These are phyloP conservation scores for Terrapene triunguis DNA, from an alignment of 2,113 vertebrate species.

Conservation along the genomic window DNA sequence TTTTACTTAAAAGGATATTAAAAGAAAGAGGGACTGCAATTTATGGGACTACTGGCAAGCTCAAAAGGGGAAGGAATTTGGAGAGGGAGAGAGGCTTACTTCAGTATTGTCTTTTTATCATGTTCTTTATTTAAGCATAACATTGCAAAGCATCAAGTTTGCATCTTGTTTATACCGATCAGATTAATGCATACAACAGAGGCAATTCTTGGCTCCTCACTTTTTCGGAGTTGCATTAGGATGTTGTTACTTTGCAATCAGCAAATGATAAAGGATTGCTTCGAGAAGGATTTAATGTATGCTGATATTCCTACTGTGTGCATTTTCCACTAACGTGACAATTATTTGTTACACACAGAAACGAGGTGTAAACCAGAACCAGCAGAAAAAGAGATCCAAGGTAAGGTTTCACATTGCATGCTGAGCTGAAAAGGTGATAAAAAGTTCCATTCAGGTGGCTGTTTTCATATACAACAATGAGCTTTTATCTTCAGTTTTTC, in stretches of 20 bases:
- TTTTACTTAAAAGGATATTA: conserved; percentile 15
- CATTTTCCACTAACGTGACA: conserved; percentile 10
- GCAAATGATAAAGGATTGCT: background rate
- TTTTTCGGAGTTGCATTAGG: conserved; percentile 31
- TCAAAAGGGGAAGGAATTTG: conserved; percentile 20
- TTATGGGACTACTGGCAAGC: background rate
- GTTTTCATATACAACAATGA: background rate
- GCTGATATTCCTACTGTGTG: background rate
- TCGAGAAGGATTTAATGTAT: background rate
- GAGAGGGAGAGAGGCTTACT: conserved; percentile 20
- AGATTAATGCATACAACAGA: conserved; percentile 13
- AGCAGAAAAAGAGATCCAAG: conserved; percentile 87
- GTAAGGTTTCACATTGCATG: conserved; percentile 57
- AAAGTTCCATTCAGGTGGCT: background rate
- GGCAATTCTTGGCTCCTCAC: background rate
- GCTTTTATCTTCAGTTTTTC: background rate
- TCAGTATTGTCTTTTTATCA: conserved; percentile 46
- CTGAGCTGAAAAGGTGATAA: background rate
- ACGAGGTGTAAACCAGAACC: conserved; percentile 81
- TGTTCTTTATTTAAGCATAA: conserved; percentile 12
- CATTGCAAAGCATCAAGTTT: background rate
- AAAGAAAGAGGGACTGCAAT: conserved; percentile 5
- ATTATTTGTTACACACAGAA: conserved; percentile 73
- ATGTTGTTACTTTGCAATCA: conserved; percentile 3
- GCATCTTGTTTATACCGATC: background rate